phyloP scores from a whole-genome alignment of 2,888 invertebrate genomes.

The Dysmachus trigonus region DNA sequence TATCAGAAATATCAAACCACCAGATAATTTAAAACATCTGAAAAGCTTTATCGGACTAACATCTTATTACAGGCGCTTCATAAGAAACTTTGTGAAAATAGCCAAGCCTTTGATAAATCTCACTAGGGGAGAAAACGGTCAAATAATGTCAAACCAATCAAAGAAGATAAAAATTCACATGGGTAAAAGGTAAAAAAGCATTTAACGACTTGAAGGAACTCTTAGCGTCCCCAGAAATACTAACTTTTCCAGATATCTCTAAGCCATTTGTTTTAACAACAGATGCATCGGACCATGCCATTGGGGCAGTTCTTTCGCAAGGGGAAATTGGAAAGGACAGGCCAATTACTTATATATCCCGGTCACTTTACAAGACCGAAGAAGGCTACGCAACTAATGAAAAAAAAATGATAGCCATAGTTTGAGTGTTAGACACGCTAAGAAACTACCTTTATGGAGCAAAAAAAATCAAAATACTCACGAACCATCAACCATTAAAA shows the following conservation, averaged over 20 bases:
- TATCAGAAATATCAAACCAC: neutral
- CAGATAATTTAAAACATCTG: neutral
- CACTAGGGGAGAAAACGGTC: constrained; percentile 43
- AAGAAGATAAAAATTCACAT: constrained; percentile 24
- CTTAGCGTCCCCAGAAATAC: constrained; percentile 14
- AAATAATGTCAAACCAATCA: constrained; percentile 43
- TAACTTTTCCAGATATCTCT: constrained; percentile 54
- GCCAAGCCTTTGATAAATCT: constrained; percentile 41
- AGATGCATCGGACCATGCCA: too few relatives aligned
- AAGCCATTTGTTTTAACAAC: constrained; percentile 54
- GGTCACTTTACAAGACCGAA: neutral
- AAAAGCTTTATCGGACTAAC: constrained; percentile 27
- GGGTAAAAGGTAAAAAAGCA: neutral
- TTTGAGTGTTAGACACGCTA: constrained; percentile 38
- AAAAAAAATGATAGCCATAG: constrained; percentile 9
- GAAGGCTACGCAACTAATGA: neutral
- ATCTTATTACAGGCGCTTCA: constrained; percentile 45
- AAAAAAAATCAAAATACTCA: constrained; percentile 46
- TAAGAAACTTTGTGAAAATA: constrained; percentile 41
- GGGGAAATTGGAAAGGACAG: too few relatives aligned
- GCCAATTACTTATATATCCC: too few relatives aligned
- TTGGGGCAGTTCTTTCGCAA: too few relatives aligned
- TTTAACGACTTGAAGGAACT: neutral
- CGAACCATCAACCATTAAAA: constrained; percentile 48
- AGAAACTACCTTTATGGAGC: constrained; percentile 47